phyloP scores from a whole-genome alignment of 2,888 invertebrate genomes.

The Himalopsyche tibetana region DNA sequence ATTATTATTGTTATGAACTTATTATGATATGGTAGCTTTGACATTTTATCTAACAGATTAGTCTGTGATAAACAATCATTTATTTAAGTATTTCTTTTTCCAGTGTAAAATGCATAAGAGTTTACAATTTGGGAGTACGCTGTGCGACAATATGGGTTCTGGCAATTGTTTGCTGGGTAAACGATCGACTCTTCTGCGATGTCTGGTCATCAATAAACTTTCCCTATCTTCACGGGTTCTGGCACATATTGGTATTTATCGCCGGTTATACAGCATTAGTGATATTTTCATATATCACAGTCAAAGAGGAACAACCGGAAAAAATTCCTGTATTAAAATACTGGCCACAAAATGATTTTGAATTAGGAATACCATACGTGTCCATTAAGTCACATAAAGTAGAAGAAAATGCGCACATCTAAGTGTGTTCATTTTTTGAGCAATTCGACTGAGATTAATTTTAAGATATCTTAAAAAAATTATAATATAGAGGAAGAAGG shows the following conservation, averaged over 20 bases:
- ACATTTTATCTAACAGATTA: too few species aligned
- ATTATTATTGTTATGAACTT: too few species aligned
- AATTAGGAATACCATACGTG: constrained; percentile 86
- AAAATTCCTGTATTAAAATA: constrained; percentile 83
- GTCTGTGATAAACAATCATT: neutral
- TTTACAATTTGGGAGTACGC: constrained; percentile 84
- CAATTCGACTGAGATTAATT: constrained; percentile 4
- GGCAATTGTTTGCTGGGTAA: constrained; percentile 87
- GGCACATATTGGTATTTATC: constrained; percentile 89
- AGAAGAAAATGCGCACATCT: constrained; percentile 57
- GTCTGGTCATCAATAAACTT: constrained; percentile 87
- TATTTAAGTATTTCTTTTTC: constrained; percentile 65
- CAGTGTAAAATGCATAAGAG: constrained; percentile 80
- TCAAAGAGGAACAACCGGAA: constrained; percentile 83
- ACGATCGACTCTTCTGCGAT: constrained; percentile 87
- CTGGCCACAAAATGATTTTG: constrained; percentile 88
- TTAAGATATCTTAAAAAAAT: neutral
- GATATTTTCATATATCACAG: constrained; percentile 87
- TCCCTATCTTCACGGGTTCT: constrained; percentile 89
- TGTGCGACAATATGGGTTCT: constrained; percentile 82
- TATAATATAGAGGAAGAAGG: neutral
- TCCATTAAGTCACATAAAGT: constrained; percentile 78
- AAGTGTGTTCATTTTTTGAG: constrained; percentile 12
- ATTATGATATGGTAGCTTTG: too few species aligned
- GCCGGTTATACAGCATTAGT: constrained; percentile 87